Evolutionary conservation across 2,113 vertebrate genomes (phyloP), one percentile per base, ranked within the genome.

Genomic region (Sceloporus tristichus): DNA sequence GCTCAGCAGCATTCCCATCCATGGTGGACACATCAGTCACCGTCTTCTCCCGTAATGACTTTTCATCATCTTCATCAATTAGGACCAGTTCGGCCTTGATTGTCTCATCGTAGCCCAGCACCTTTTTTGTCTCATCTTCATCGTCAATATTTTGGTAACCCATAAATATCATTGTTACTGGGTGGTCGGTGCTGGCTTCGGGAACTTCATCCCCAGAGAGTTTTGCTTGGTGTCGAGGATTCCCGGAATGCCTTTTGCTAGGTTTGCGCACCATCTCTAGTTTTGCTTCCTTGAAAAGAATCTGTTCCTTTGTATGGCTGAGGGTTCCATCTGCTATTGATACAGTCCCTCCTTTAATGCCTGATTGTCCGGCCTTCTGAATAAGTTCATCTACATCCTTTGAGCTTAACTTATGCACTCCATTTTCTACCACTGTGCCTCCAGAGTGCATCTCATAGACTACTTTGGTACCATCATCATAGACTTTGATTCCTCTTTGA

Each of bases 121-220:
- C 97, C 94, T 98, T 98, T 95, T 98, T 98, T 0, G 98, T 98
- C 94, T 99, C 98, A 70, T 99, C 98, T 90, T 96, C 97, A 1
- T 99, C 98, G 56, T 99, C 97, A 0, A 99, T 97, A 62, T 97
- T 98, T 92, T 99, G 98, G 96, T 99, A 99, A 87, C 99, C 99
- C 94, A 99, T 98, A 96, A 99, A 99, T 95, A 99, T 98, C 99
- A 99, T 99, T 92, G 99, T 99, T 92, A 99, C 95, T 0, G 99
- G 98, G 89, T 99, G 98, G 87, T 99, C 98, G 1, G 92, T 10
- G 9, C 94, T 97, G 83, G 97, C 97, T 81, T 97, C 94, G 0
- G 95, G 95, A 73, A 94, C 79, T 95, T 95, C 88, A 0, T 95
- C 90, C 86, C 95, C 86, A 73, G 93, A 89, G 65, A 94, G 91